A percentile compares a stretch with the other conserved stretches of the same genome.
phyloP scores from a whole-genome alignment of 2,113 vertebrate genomes.

The Andinoacara biseriatus region DNA sequence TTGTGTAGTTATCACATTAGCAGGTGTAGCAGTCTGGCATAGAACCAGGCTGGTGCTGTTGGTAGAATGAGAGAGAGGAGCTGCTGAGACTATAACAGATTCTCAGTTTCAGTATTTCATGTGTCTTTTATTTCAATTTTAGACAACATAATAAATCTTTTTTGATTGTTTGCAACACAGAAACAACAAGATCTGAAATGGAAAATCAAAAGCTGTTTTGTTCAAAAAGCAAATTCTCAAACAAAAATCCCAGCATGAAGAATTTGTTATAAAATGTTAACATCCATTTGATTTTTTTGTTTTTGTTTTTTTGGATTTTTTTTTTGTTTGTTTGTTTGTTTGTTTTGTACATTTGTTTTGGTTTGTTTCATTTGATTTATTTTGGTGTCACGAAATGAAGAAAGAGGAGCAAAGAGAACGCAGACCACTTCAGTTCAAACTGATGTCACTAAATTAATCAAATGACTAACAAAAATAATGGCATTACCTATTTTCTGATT shows the following conservation, averaged over 20 bases:
- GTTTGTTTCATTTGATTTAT: too few species aligned
- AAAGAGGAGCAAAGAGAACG: too few species aligned
- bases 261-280: too few species aligned
- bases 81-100: background rate
- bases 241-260: too few species aligned
- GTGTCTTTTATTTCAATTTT: background rate
- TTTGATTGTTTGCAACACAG: background rate
- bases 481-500: conserved; percentile 68
- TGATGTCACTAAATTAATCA: conserved; percentile 3
- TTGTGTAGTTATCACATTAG: background rate
- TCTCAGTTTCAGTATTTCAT: background rate
- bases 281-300: too few species aligned
- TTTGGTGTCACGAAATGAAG: too few species aligned
- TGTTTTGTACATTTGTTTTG: too few species aligned
- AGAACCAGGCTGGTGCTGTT: background rate
- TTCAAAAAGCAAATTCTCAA: too few species aligned
- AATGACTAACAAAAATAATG: conserved; percentile 39
- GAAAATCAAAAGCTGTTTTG: too few species aligned
- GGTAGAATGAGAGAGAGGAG: background rate
- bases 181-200: too few species aligned
- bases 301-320: too few species aligned
- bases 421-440: background rate
- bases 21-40: background rate
- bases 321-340: too few species aligned
- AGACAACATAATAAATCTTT: background rate